Conservation (phyloP, 2,888 invertebrate species). For the Brenthis ino region DNA sequence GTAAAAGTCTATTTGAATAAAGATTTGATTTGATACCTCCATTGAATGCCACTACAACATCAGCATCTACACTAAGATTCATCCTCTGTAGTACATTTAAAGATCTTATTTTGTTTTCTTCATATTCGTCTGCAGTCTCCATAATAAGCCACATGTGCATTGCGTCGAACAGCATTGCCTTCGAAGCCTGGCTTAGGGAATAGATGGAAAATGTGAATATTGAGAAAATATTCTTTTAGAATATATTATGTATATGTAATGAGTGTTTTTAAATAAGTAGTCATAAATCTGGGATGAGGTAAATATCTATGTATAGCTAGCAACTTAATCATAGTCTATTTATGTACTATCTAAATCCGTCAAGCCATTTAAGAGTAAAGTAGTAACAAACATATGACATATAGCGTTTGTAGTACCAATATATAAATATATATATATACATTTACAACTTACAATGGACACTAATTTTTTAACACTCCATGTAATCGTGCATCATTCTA, state of each 20-base stretch:
- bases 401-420: too few species aligned
- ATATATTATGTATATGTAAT: background rate
- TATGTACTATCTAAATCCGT: too few species aligned
- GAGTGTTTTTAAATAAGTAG: background rate
- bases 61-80: conserved; percentile 65
- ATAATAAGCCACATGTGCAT: conserved; percentile 61
- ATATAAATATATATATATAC: too few species aligned
- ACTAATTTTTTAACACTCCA: too few species aligned
- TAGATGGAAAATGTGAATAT: background rate
- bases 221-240: background rate
- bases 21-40: conserved; percentile 44
- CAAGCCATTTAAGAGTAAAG: too few species aligned
- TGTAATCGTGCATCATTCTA: too few species aligned
- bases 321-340: too few species aligned
- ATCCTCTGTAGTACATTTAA: conserved; percentile 48
- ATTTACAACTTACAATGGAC: too few species aligned
- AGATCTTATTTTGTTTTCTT: conserved; percentile 34
- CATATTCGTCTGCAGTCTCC: conserved; percentile 26
- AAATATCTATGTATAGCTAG: too few species aligned
- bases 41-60: conserved; percentile 50
- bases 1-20: too few species aligned
- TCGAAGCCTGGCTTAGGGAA: conserved; percentile 56
- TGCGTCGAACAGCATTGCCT: conserved; percentile 52
- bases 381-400: too few species aligned
- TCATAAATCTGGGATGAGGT: background rate